Base-by-base conservation (phyloP, 2,797 vertebrate genomes). In the Potorous gilbertii region DNA sequence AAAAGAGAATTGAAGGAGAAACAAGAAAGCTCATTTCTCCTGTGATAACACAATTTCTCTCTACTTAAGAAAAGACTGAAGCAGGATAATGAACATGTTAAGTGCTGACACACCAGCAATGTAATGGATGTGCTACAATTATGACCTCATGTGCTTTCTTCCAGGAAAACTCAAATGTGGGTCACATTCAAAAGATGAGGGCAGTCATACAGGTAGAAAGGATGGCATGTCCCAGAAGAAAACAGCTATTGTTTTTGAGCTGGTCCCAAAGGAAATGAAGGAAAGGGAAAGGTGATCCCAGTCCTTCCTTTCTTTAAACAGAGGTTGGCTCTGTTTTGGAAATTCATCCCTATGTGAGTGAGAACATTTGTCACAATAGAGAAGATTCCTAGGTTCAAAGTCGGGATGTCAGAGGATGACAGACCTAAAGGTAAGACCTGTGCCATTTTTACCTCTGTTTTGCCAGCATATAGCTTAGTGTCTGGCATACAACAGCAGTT, bases 1-100 rank as follows among this genome's bases (percentile, higher is more conserved):
- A 95, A 96, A 97, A 97, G 31, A 93, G 46, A 57, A 62, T 94
- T 97, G 93, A 95, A 97, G 62, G 92, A 95, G 90, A 96, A 98
- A 90, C 10, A 95, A 94, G 94, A 93, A 11, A 27, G 1, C 94
- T 95, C 27, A 0, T 91, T 97, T 97, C 90, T 96, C 50, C 29
- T 92, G 91, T 14, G 92, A 90, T 96, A 92, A 91, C 54, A 92
- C 74, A 94, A 24, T 95, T 97, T 97, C 92, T 96, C 54, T 62
- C 92, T 93, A 90, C 92, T 96, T 96, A 52, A 1, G 90, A 93
- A 94, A 89, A 94, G 21, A 94, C 50, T 74, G 93, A 89, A 89
- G 59, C 1, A 31, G 0, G 55, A 59, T 94, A 93, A 94, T 2
- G 62, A 97, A 62, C 52, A 74, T 92, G 55, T 66, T 92, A 91